Conservation (phyloP, 2,888 invertebrate genomes). For the Caenorhabditis sp. region DNA sequence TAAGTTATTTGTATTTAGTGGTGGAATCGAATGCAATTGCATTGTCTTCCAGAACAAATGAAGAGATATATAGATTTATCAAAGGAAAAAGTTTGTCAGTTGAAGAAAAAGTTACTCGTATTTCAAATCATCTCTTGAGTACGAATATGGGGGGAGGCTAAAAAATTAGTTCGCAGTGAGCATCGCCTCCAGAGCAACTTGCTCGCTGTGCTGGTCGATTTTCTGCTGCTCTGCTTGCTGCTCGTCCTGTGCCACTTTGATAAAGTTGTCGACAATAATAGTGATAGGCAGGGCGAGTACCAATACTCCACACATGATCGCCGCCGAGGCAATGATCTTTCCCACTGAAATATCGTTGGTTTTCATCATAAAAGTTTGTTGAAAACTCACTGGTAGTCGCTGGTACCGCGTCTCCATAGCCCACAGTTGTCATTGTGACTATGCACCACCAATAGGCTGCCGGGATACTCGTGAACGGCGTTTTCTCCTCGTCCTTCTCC, state of each 20-base stretch:
- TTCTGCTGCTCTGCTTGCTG: slow-evolving; percentile 76
- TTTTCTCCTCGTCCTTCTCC: slow-evolving; percentile 78
- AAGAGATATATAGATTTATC: slow-evolving; percentile 31
- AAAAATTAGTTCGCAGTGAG: slow-evolving; percentile 64
- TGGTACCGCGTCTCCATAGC: slow-evolving; percentile 78
- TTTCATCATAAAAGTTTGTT: neutral
- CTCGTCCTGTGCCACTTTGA: slow-evolving; percentile 78
- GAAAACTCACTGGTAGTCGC: slow-evolving; percentile 74
- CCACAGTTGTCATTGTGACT: slow-evolving; percentile 79
- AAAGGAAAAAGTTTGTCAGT: too few relatives aligned
- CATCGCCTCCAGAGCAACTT: slow-evolving; percentile 67
- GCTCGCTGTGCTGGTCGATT: slow-evolving; percentile 65
- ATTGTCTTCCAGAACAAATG: too few relatives aligned
- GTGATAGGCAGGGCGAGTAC: slow-evolving; percentile 79
- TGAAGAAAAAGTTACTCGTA: slow-evolving; percentile 40
- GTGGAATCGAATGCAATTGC: too few relatives aligned
- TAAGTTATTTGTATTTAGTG: too few relatives aligned
- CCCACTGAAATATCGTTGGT: slow-evolving; percentile 66
- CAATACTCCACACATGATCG: slow-evolving; percentile 79
- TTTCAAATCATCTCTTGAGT: slow-evolving; percentile 29
- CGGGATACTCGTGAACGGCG: slow-evolving; percentile 78
- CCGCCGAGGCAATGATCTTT: slow-evolving; percentile 77
- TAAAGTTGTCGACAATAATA: slow-evolving; percentile 79
- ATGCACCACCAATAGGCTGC: slow-evolving; percentile 79
- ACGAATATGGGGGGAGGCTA: slow-evolving; percentile 31